A percentile compares a stretch with the other conserved stretches of the same genome.
Conservation (phyloP, 2,797 vertebrate species). For the Hypotaenidia okinawae region DNA sequence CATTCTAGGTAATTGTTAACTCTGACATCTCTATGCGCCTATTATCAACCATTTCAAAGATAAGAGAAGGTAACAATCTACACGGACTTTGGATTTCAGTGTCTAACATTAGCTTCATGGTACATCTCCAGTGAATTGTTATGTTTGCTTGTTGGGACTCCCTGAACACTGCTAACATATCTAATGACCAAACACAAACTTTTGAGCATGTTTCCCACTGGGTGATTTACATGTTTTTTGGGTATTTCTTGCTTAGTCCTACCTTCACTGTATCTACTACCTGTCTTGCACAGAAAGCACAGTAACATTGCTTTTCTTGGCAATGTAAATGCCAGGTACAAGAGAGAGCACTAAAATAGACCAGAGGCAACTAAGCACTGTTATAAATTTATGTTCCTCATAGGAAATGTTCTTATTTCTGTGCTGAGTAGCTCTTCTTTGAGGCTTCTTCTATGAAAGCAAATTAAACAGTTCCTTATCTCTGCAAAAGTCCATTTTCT, state of each 20-base stretch:
- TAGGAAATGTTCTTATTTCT: background rate
- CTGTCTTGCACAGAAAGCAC: background rate
- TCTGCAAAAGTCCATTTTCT: background rate
- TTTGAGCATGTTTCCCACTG: background rate
- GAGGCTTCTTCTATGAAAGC: background rate
- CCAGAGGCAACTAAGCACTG: background rate
- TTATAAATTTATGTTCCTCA: background rate
- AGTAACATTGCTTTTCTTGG: background rate
- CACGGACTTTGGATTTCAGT: background rate
- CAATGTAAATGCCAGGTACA: background rate
- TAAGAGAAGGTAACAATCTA: background rate
- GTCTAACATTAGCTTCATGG: background rate
- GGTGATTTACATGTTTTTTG: background rate
- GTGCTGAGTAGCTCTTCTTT: background rate
- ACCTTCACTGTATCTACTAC: background rate
- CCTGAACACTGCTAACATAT: background rate
- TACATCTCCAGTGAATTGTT: background rate
- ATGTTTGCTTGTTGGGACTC: background rate
- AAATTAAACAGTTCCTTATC: background rate
- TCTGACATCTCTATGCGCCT: background rate
- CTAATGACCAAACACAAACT: background rate
- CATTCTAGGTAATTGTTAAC: conserved; percentile 42
- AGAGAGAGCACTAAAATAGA: background rate
- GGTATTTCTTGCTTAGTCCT: background rate
- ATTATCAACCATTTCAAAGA: background rate